Conservation (phyloP, 2,888 invertebrate genomes). For the Eupelmus urozonus region DNA sequence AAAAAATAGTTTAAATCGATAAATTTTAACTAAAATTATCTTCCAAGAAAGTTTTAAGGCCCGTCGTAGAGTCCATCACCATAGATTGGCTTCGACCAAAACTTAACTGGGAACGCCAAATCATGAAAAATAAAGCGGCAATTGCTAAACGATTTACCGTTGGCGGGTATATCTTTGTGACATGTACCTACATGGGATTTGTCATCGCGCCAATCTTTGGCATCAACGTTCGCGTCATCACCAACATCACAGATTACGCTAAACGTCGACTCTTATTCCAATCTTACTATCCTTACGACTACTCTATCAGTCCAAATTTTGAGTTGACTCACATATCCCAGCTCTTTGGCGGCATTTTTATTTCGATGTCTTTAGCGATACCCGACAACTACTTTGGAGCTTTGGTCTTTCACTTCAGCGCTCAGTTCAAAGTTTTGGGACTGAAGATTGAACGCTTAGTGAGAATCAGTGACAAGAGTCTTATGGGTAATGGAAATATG, state of each 20-base stretch:
- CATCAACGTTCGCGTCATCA: conserved; percentile 9
- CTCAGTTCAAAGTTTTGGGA: conserved; percentile 41
- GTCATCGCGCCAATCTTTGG: not conserved
- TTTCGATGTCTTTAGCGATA: not conserved
- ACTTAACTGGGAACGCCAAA: not conserved
- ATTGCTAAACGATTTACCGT: conserved; percentile 21
- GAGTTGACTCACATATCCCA: conserved; percentile 16
- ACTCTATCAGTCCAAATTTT: conserved; percentile 2
- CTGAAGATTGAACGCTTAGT: not conserved
- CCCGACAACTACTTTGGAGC: conserved; percentile 36
- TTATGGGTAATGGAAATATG: not conserved
- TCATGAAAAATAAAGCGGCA: conserved; percentile 28
- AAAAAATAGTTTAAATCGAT: too few relatives aligned
- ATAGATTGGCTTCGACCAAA: conserved; percentile 25
- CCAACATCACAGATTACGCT: conserved; percentile 35
- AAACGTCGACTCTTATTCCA: conserved; percentile 2
- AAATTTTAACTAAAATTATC: not conserved
- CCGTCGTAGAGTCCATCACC: conserved; percentile 30
- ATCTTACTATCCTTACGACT: conserved; percentile 42
- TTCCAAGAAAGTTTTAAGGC: conserved; percentile 36
- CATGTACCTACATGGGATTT: not conserved
- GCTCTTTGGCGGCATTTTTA: conserved; percentile 1
- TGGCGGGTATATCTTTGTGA: not conserved
- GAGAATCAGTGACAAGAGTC: not conserved
- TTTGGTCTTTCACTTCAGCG: conserved; percentile 52